A percentile compares a stretch with the other conserved stretches of the same genome.
phyloP scores from a whole-genome alignment of 2,113 vertebrate species.

The Chiloscyllium plagiosum region DNA sequence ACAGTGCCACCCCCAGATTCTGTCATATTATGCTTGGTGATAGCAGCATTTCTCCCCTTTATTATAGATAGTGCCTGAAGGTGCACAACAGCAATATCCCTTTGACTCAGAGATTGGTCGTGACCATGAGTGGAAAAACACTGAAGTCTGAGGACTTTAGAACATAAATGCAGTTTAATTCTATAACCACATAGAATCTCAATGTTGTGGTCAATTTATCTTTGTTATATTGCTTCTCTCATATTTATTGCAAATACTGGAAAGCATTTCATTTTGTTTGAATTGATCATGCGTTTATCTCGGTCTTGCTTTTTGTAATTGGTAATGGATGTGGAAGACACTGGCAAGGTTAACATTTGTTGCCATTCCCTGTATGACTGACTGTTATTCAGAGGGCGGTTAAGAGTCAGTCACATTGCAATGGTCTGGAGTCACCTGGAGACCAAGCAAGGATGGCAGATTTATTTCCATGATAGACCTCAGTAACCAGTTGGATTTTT shows the following conservation, averaged over 20 bases:
- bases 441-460: not conserved
- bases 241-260: not conserved
- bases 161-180: not conserved
- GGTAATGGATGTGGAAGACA: not conserved
- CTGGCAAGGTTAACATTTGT: not conserved
- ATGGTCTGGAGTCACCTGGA: not conserved
- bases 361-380: not conserved
- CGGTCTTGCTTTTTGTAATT: not conserved
- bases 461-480: too few species aligned
- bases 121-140: not conserved
- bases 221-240: not conserved
- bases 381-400: not conserved
- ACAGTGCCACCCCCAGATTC: not conserved
- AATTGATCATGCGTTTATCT: not conserved
- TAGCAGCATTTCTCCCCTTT: not conserved
- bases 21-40: not conserved
- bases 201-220: not conserved
- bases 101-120: not conserved
- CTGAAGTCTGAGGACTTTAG: not conserved
- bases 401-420: not conserved
- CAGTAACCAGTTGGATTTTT: too few species aligned
- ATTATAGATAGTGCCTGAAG: not conserved
- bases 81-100: not conserved
- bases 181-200: not conserved
- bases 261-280: not conserved